Percentiles rank a stretch among this genome's conserved stretches.
These are phyloP conservation scores for Habrosyne pyritoides DNA, from an alignment of 2,888 invertebrate genomes.

Conservation along the genomic window DNA sequence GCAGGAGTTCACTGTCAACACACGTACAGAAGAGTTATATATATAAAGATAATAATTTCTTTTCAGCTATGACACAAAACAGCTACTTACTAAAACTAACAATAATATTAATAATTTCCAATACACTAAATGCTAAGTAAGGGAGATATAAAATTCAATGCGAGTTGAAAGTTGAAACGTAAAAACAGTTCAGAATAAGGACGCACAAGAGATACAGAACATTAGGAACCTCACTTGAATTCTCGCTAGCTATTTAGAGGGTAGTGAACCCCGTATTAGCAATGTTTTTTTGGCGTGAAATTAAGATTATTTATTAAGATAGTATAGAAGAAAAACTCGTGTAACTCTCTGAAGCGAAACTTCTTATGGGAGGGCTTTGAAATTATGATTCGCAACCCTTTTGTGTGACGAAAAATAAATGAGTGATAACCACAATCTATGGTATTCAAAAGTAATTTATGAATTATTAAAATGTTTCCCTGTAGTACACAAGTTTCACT, in stretches of 20 bases:
- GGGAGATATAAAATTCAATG: neutral
- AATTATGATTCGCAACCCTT: no score
- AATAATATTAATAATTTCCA: neutral
- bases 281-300: neutral
- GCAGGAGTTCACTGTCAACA: no score
- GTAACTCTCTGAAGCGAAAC: neutral
- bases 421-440: no score
- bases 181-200: neutral
- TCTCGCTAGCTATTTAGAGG: neutral
- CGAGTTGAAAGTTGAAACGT: neutral
- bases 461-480: no score
- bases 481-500: no score
- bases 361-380: no score
- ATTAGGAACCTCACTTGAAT: slow-evolving; percentile 1
- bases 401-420: no score
- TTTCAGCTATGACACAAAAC: no score
- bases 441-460: no score
- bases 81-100: neutral
- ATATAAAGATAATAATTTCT: no score
- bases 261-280: neutral
- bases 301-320: neutral
- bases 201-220: neutral
- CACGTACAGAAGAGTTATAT: no score
- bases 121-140: neutral
- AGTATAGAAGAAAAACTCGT: neutral